Base-by-base conservation (phyloP, 64 coral and sea anemone species). In the Dendronephthya gigantea region DNA sequence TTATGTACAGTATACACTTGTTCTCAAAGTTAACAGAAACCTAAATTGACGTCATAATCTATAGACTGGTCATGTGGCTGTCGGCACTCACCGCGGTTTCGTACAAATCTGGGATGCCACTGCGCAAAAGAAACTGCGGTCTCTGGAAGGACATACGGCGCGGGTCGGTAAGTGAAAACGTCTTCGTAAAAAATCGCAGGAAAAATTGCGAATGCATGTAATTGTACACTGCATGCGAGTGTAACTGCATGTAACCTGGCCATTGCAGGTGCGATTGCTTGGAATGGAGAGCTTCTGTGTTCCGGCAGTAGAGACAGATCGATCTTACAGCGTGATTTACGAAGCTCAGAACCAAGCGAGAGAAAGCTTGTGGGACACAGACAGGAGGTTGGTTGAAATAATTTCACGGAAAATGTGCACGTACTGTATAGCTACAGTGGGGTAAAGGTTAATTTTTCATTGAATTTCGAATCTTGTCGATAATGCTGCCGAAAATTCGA, bases 91-190 rank as follows among this genome's bases (percentile, higher is more conserved):
- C 51, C 93, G 93, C 66, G 95, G 95, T 38, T 85, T 98, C 85
- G 95, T 98, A 27, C 95, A 98, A 84, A 98, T 98, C 83, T 98
- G 95, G 95, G 95, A 98, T 83, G 95, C 95, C 29, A 81, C 84
- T 48, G 92, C 95, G 7, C 95, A 93, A 49, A 98, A 98, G 62
- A 45, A 90, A 35, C 66, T 98, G 0, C 89, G 88, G 39, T 90
- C 95, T 1, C 86, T 98, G 40, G 95, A 98, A 83, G 95, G 95
- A 8, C 95, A 98, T 82, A 91, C 95, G 33, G 95, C 95, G 14
- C 91, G 95, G 91, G 92, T 98, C 87, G 95, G 95, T 93, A 59
- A 91, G 95, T 36, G 9, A 9, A 28, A n/a, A n/a, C n/a, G n/a
- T n/a, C n/a, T n/a, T n/a, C n/a, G n/a, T n/a, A n/a, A n/a, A n/a